phyloP scores from a whole-genome alignment of 2,888 invertebrate species.

The Polyommatus icarus region DNA sequence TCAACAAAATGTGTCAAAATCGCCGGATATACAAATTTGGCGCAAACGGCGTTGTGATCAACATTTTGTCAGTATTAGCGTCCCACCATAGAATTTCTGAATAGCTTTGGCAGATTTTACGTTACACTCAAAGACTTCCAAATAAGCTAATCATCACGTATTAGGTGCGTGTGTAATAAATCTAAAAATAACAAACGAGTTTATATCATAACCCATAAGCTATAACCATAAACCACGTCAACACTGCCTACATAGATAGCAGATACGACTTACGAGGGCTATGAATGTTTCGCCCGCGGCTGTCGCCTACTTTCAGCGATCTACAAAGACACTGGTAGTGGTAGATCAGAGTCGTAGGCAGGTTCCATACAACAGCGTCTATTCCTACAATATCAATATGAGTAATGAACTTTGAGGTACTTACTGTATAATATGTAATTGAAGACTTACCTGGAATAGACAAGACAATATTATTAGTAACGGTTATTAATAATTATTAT shows the following conservation, averaged over 20 bases:
- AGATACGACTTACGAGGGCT: not conserved
- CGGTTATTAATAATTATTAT: not conserved
- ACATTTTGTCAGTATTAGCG: no score
- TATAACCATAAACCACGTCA: not conserved
- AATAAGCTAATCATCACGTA: not conserved
- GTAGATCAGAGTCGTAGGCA: not conserved
- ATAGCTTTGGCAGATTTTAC: no score
- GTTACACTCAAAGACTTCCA: not conserved
- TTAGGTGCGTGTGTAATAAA: not conserved
- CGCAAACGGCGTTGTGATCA: no score
- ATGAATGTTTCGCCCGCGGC: not conserved
- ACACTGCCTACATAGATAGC: not conserved
- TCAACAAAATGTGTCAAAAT: no score
- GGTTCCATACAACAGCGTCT: not conserved
- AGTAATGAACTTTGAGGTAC: slow-evolving; percentile 20
- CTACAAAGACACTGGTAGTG: not conserved
- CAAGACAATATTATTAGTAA: slow-evolving; percentile 15
- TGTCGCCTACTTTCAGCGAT: not conserved
- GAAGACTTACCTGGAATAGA: slow-evolving; percentile 29
- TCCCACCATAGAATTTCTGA: no score
- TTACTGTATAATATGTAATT: slow-evolving; percentile 22
- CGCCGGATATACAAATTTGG: no score
- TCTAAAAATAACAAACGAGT: not conserved
- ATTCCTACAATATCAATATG: not conserved
- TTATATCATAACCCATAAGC: not conserved